Percentiles rank a stretch among this genome's conserved stretches.
Evolutionary conservation across 2,113 vertebrate species (phyloP).

Genomic region (Otus sunia): DNA sequence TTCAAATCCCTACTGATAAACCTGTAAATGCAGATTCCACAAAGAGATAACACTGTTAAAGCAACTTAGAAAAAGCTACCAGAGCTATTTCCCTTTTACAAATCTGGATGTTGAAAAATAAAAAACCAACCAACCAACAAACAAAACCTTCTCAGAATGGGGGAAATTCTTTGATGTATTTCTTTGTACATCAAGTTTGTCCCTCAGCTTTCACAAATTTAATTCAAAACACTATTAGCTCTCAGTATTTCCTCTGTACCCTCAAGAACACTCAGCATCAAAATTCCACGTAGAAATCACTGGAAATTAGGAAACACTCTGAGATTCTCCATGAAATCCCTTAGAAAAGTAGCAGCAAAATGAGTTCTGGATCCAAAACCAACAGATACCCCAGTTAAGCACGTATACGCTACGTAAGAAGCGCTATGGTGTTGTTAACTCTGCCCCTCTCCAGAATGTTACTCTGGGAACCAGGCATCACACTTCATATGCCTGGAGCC

Average conservation of each 20-base stretch:
- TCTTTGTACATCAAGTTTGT: neutral
- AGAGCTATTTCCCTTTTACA: neutral
- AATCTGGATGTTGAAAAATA: neutral
- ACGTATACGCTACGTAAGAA: rapidly evolving
- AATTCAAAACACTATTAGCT: neutral
- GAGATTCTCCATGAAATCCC: neutral
- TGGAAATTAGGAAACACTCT: neutral
- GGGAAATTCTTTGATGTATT: constrained; percentile 19
- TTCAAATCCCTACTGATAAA: neutral
- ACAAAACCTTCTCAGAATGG: neutral
- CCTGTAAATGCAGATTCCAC: neutral
- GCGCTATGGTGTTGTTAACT: rapidly evolving
- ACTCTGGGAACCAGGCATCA: neutral
- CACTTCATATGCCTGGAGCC: neutral
- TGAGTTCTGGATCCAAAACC: neutral
- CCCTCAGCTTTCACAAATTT: constrained; percentile 27
- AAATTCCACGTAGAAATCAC: neutral
- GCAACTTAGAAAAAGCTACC: neutral
- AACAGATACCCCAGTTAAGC: neutral
- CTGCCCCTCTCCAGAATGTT: neutral
- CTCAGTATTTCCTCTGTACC: neutral
- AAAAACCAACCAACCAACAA: neutral
- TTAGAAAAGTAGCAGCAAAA: neutral
- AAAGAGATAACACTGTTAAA: neutral
- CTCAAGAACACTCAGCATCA: neutral